phyloP scores from a whole-genome alignment of 2,888 invertebrate species.

The Psylliodes chrysocephalus region DNA sequence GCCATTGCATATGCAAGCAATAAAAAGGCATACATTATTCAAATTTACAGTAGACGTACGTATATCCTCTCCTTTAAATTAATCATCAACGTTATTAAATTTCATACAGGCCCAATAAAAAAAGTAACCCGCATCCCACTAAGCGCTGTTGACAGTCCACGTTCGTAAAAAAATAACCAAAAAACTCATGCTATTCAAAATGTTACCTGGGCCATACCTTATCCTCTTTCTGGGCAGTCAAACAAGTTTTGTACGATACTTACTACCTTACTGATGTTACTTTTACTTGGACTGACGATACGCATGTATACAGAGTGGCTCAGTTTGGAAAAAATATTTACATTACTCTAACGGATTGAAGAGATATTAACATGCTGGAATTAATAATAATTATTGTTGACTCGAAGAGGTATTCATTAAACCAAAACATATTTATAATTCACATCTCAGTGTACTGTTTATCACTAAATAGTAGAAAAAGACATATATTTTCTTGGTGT shows the following conservation, averaged over 20 bases:
- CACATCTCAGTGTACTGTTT: no score
- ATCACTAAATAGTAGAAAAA: no score
- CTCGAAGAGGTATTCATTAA: no score
- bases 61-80: conserved; percentile 19
- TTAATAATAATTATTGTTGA: no score
- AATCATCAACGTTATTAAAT: conserved; percentile 25
- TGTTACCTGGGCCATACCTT: conserved; percentile 59
- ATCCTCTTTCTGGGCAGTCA: conserved; percentile 51
- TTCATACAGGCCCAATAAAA: conserved; percentile 19
- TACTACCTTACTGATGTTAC: conserved; percentile 29
- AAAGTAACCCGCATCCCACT: conserved; percentile 19
- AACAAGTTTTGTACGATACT: conserved; percentile 36
- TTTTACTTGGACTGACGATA: conserved; percentile 49
- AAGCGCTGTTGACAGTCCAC: conserved; percentile 20
- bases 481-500: no score
- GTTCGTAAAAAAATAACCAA: conserved; percentile 9
- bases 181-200: conserved; percentile 50
- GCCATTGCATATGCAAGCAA: background rate
- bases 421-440: no score
- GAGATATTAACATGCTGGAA: no score
- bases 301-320: conserved; percentile 50
- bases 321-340: no score
- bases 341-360: no score
- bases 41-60: conserved; percentile 16
- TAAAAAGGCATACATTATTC: conserved; percentile 16